phyloP scores from a whole-genome alignment of 2,113 vertebrate species.

The Spermophilus dauricus region DNA sequence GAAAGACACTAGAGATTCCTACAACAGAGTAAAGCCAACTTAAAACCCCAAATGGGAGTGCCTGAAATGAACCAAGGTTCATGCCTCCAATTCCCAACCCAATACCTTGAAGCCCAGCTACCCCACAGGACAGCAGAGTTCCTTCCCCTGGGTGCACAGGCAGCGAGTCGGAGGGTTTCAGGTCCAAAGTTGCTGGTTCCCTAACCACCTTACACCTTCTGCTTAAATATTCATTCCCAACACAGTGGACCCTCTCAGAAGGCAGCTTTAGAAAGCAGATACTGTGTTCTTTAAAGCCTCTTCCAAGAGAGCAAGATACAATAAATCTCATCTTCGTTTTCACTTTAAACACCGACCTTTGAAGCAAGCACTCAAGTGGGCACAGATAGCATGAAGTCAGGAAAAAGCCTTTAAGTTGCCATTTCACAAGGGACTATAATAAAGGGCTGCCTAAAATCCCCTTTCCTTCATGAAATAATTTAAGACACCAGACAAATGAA shows the following conservation, averaged over 20 bases:
- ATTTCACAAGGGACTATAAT: neutral
- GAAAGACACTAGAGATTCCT: neutral
- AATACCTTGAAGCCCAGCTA: neutral
- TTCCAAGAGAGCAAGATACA: neutral
- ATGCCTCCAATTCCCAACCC: neutral
- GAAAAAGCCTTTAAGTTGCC: neutral
- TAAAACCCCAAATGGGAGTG: neutral
- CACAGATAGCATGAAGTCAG: neutral
- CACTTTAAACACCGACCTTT: neutral
- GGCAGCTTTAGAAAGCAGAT: neutral
- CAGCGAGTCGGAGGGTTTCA: neutral
- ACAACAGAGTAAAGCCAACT: neutral
- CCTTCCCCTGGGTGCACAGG: fast-evolving
- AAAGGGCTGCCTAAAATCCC: neutral
- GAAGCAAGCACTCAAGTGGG: neutral
- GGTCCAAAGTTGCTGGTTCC: neutral
- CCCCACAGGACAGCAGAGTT: neutral
- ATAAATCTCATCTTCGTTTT: neutral
- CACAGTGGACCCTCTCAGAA: neutral
- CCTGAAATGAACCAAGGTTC: neutral
- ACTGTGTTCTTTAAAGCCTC: neutral
- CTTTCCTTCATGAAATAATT: neutral
- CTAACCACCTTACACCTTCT: neutral
- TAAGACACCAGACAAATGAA: neutral
- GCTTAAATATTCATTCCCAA: neutral